Evolutionary conservation across 2,888 invertebrate species (phyloP).

Genomic region (Gibbula magus): DNA sequence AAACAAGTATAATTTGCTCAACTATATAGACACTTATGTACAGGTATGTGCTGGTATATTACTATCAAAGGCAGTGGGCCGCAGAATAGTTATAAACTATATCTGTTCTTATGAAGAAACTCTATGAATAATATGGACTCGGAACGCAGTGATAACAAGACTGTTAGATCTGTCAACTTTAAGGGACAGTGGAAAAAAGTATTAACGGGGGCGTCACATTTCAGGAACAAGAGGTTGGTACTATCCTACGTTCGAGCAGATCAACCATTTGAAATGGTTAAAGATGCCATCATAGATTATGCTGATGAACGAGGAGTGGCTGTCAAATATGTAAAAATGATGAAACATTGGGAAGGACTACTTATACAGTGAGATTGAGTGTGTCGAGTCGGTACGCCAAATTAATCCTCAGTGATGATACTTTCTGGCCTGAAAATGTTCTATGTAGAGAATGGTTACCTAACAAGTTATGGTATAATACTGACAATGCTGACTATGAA

Average conservation of each 20-base stretch:
- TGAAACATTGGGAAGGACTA: conserved; percentile 3
- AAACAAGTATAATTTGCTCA: no score
- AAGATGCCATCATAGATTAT: conserved; percentile 1
- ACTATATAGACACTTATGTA: no score
- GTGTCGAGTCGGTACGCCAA: neutral
- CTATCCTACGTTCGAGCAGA: neutral
- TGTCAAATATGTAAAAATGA: neutral
- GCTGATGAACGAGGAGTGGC: neutral
- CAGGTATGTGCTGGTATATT: no score
- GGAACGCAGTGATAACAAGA: neutral
- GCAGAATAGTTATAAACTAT: no score
- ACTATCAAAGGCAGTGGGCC: no score
- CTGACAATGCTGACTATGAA: neutral
- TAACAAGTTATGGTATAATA: neutral
- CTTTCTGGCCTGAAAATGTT: neutral
- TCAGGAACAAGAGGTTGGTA: neutral
- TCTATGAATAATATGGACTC: neutral
- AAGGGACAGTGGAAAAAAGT: neutral
- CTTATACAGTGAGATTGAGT: neutral
- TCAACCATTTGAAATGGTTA: neutral
- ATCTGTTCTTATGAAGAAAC: no score
- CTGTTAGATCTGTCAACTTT: neutral
- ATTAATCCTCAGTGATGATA: neutral
- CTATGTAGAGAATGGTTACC: neutral
- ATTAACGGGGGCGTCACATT: neutral